phyloP scores from a whole-genome alignment of 2,797 vertebrate species.

The Triplophysa bombifrons region DNA sequence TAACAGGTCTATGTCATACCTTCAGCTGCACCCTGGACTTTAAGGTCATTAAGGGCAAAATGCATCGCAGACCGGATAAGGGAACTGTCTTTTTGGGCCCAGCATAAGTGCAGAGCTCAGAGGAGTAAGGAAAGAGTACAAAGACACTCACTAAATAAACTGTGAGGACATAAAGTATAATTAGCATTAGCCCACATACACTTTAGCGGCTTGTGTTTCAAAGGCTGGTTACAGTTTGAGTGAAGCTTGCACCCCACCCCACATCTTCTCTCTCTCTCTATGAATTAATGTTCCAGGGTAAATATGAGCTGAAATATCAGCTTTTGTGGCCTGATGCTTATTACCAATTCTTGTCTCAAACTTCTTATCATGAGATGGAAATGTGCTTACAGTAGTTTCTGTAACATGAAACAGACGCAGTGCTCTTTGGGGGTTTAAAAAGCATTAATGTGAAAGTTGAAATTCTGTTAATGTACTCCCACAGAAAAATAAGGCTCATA shows the following conservation, averaged over 20 bases:
- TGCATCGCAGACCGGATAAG: slow-evolving; percentile 6
- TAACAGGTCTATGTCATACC: neutral
- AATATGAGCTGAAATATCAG: neutral
- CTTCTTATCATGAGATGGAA: neutral
- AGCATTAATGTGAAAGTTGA: neutral
- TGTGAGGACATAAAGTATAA: slow-evolving; percentile 13
- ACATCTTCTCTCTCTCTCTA: neutral
- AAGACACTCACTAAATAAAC: slow-evolving; percentile 19
- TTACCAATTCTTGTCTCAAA: neutral
- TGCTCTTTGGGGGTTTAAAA: neutral
- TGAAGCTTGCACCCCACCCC: neutral
- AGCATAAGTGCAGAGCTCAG: neutral
- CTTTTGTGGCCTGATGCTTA: neutral
- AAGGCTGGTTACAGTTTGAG: slow-evolving; percentile 4
- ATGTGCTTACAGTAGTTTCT: neutral
- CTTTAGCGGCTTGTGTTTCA: slow-evolving; percentile 17
- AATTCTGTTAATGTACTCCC: neutral
- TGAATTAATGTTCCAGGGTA: neutral
- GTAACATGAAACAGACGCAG: neutral
- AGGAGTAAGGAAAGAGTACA: slow-evolving; percentile 6
- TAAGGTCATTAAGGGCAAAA: slow-evolving; percentile 28
- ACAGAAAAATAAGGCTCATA: neutral
- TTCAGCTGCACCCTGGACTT: slow-evolving; percentile 16
- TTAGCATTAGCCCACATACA: slow-evolving; percentile 1
- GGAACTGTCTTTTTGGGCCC: neutral